A percentile compares a stretch with the other conserved stretches of the same genome.
Evolutionary conservation across 2,113 vertebrate species (phyloP).

Genomic region (Columbina picui): DNA sequence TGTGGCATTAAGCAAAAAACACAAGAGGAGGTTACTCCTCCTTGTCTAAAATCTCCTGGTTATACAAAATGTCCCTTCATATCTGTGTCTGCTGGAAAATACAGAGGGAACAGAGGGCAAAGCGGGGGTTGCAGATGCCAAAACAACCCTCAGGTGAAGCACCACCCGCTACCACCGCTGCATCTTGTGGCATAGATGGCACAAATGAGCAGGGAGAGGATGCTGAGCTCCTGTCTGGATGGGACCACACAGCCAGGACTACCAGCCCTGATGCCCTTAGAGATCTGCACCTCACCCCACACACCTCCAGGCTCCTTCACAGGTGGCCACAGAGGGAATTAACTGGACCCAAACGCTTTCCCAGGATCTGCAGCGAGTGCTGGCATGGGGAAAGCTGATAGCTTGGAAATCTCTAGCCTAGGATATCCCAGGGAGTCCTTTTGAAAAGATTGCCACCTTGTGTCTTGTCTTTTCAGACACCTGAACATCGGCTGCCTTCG

Average conservation of each 20-base stretch:
- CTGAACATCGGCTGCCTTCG: accelerated
- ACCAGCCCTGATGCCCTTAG: background rate
- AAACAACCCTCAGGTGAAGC: background rate
- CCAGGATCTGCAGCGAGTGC: background rate
- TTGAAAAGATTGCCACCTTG: conserved; percentile 57
- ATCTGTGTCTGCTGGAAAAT: background rate
- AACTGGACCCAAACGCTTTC: background rate
- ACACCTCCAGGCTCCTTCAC: background rate
- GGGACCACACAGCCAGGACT: accelerated
- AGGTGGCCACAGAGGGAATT: accelerated
- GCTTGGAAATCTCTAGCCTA: accelerated
- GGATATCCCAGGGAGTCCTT: background rate
- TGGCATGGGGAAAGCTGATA: accelerated
- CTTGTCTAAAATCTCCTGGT: background rate
- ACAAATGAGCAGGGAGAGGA: background rate
- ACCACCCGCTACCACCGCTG: background rate
- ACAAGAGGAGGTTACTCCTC: background rate
- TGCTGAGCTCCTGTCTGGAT: background rate
- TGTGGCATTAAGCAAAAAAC: background rate
- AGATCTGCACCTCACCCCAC: background rate
- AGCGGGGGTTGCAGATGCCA: background rate
- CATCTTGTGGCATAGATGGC: accelerated
- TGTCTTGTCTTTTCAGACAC: conserved; percentile 22
- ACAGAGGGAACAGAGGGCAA: background rate
- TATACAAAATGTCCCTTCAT: background rate